phyloP scores from a whole-genome alignment of 2,113 vertebrate genomes.

The Gnathonemus echidnorhynchus region DNA sequence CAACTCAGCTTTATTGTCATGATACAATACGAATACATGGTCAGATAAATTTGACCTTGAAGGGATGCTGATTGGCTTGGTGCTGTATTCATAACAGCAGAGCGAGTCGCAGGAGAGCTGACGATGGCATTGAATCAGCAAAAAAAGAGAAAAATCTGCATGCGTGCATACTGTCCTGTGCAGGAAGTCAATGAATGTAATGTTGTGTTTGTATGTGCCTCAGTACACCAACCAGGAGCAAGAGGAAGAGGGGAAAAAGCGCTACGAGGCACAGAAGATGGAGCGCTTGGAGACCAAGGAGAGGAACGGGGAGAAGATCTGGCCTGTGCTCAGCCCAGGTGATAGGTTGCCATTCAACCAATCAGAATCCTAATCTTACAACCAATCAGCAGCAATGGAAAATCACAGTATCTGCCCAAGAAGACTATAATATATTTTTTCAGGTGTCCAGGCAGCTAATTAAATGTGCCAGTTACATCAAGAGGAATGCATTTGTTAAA shows the following conservation, averaged over 20 bases:
- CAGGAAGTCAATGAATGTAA: background rate
- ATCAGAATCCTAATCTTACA: background rate
- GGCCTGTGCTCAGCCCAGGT: slow-evolving; percentile 71
- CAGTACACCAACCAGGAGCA: slow-evolving; percentile 71
- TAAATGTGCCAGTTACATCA: background rate
- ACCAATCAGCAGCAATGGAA: background rate
- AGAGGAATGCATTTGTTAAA: background rate
- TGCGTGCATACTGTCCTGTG: background rate
- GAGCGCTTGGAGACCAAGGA: slow-evolving; percentile 77
- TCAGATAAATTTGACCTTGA: background rate
- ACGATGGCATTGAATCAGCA: background rate
- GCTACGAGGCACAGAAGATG: slow-evolving; percentile 84
- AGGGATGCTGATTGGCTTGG: background rate
- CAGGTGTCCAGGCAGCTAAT: background rate
- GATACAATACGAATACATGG: background rate
- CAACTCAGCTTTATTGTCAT: background rate
- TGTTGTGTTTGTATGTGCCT: background rate
- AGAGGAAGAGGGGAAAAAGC: slow-evolving; percentile 77
- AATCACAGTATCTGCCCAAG: background rate
- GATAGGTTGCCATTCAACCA: background rate
- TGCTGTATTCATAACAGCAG: background rate
- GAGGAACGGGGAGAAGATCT: slow-evolving; percentile 61
- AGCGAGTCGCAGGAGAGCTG: background rate
- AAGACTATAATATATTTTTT: background rate
- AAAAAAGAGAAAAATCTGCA: background rate